Evolutionary conservation across 2,113 vertebrate genomes (phyloP).

Genomic region (Alces alces): DNA sequence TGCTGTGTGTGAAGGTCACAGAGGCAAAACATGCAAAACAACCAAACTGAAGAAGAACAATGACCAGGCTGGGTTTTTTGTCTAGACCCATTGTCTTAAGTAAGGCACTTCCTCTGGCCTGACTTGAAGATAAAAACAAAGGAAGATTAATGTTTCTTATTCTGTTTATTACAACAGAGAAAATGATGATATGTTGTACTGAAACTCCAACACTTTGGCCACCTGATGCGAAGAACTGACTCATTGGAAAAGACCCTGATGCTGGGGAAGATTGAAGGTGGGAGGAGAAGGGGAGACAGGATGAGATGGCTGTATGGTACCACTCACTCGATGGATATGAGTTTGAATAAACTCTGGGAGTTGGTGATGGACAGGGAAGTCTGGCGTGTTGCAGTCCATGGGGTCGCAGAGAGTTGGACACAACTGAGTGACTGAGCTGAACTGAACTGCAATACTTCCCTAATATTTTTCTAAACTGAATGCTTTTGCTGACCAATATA

Average conservation of each 20-base stretch:
- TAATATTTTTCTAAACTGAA: background rate
- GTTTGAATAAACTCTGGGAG: background rate
- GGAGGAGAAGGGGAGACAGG: background rate
- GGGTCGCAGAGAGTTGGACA: accelerated
- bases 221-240: background rate
- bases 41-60: background rate
- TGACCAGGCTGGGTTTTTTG: background rate
- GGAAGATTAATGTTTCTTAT: background rate
- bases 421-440: background rate
- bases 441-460: background rate
- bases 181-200: background rate
- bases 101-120: background rate
- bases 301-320: background rate
- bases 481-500: background rate
- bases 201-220: background rate
- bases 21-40: background rate
- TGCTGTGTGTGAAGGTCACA: background rate
- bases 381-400: background rate
- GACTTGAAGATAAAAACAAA: background rate
- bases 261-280: background rate
- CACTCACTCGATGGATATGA: background rate
- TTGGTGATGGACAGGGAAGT: background rate
- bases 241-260: background rate
- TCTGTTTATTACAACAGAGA: background rate
- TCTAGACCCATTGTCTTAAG: background rate